Evolutionary conservation across 2,888 invertebrate species (phyloP).

Genomic region (Cephus rjabovi): DNA sequence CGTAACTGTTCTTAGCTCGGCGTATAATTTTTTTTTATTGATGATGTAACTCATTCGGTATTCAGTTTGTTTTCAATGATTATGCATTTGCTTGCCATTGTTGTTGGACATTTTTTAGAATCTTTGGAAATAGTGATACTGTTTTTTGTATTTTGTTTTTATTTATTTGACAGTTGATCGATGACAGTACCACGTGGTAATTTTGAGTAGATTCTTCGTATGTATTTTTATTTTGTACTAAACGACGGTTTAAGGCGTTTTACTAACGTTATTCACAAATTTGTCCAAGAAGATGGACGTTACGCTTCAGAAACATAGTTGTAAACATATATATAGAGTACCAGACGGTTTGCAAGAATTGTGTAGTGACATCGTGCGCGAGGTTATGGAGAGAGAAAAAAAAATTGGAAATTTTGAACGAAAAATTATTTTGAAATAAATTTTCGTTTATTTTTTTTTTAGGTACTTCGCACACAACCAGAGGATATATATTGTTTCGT

Average conservation of each 20-base stretch:
- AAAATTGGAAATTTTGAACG: constrained; percentile 7
- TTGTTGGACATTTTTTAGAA: too few species aligned
- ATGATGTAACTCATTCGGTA: background rate
- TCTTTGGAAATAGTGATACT: background rate
- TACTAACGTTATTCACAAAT: background rate
- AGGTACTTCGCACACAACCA: constrained; percentile 78
- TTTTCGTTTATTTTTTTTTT: too few species aligned
- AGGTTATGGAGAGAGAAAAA: constrained; percentile 64
- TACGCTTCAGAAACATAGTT: constrained; percentile 58
- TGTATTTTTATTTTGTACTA: background rate
- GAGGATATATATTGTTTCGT: constrained; percentile 74
- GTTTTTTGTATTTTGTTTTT: background rate
- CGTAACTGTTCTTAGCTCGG: background rate
- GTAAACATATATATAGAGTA: constrained; percentile 68
- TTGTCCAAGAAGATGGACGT: constrained; percentile 36
- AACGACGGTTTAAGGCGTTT: background rate
- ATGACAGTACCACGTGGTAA: background rate
- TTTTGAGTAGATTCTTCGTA: background rate
- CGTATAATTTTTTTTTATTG: background rate
- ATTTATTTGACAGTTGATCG: background rate
- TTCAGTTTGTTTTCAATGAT: background rate
- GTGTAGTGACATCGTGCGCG: constrained; percentile 79
- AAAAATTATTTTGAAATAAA: constrained; percentile 14
- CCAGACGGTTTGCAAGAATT: constrained; percentile 79
- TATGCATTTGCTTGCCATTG: background rate